Percentiles rank a stretch among this genome's conserved stretches.
Conservation (phyloP, 2,888 invertebrate species). For the Lasioglossum villosulum region DNA sequence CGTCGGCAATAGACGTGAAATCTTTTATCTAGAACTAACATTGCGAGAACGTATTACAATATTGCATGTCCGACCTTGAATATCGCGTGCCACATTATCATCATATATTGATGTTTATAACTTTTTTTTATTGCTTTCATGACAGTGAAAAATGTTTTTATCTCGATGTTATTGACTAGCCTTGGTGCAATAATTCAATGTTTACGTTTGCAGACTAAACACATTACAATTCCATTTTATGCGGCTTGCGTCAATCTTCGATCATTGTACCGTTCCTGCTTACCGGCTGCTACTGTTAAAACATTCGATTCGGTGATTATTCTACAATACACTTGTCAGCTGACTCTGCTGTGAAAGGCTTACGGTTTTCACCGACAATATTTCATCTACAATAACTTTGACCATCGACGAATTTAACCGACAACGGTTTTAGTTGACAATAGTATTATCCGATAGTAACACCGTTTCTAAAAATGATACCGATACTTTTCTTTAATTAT, state of each 20-base stretch:
- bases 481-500: no score
- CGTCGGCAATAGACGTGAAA: not conserved
- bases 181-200: not conserved
- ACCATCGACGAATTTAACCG: no score
- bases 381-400: no score
- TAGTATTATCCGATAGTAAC: no score
- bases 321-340: not conserved
- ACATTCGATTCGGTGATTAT: not conserved
- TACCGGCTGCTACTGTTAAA: not conserved
- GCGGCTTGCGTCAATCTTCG: not conserved
- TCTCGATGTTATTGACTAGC: not conserved
- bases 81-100: not conserved
- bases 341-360: not conserved
- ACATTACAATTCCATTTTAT: not conserved
- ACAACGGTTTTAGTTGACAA: no score
- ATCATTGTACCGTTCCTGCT: not conserved
- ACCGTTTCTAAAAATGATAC: no score
- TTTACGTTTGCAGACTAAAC: not conserved
- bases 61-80: not conserved
- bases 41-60: not conserved
- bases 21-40: not conserved
- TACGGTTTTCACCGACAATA: no score
- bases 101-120: not conserved
- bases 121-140: constrained; percentile 4
- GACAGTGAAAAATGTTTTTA: not conserved